These are phyloP conservation scores for Oasisia sp. DNA, from an alignment of 2,888 invertebrate genomes.

Conservation along the genomic window DNA sequence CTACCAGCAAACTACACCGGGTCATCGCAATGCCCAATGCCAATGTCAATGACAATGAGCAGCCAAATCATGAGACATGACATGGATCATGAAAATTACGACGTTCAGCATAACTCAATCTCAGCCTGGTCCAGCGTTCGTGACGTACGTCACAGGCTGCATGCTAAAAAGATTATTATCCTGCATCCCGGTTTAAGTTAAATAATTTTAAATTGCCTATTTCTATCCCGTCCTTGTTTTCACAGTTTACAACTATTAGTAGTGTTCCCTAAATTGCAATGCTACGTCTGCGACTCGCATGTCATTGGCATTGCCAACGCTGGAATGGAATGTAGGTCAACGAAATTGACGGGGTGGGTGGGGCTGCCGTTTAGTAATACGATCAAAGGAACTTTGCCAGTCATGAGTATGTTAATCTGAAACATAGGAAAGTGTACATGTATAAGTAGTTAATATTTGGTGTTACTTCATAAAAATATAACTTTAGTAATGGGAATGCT, in stretches of 20 bases:
- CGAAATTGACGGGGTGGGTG: slow-evolving; percentile 6
- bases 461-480: neutral
- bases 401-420: neutral
- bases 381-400: neutral
- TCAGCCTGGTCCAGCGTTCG: too few species aligned
- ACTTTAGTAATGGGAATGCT: neutral
- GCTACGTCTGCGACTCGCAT: neutral
- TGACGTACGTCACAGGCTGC: neutral
- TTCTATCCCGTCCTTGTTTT: neutral
- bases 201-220: neutral
- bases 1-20: too few species aligned
- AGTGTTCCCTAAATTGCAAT: neutral
- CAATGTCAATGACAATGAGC: too few species aligned
- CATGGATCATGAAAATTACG: too few species aligned
- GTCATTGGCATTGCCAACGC: neutral
- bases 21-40: too few species aligned
- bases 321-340: neutral
- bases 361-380: neutral
- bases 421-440: neutral
- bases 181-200: neutral
- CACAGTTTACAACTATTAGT: neutral
- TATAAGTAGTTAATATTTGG: neutral
- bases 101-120: too few species aligned
- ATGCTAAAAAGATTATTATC: neutral
- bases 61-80: too few species aligned